Evolutionary conservation across 2,888 invertebrate species (phyloP).

Genomic region (Eupithecia subfuscata): DNA sequence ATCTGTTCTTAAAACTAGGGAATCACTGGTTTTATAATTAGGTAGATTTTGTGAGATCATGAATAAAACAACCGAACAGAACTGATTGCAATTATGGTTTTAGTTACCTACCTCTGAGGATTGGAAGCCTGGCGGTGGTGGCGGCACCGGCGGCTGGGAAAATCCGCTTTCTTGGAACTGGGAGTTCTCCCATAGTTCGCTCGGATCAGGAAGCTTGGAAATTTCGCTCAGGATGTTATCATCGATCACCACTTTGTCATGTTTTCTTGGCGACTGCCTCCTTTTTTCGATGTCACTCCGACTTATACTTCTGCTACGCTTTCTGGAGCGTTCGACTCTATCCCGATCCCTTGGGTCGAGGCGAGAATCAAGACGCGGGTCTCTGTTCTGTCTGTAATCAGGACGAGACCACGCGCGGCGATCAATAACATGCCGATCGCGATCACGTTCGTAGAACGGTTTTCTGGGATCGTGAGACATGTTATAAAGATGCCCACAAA

Average conservation of each 20-base stretch:
- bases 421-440: slow-evolving; percentile 52
- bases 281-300: slow-evolving; percentile 55
- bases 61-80: background rate
- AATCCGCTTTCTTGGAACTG: slow-evolving; percentile 66
- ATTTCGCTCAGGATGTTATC: slow-evolving; percentile 77
- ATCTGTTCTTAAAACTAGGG: background rate
- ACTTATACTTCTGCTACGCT: slow-evolving; percentile 64
- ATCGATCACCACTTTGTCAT: slow-evolving; percentile 70
- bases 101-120: slow-evolving; percentile 56
- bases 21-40: background rate
- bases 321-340: slow-evolving; percentile 50
- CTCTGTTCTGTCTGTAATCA: slow-evolving; percentile 15
- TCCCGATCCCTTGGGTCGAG: slow-evolving; percentile 33
- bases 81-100: background rate
- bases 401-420: slow-evolving; percentile 46
- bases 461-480: slow-evolving; percentile 65
- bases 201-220: slow-evolving; percentile 74
- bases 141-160: slow-evolving; percentile 51
- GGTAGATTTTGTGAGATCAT: background rate
- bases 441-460: slow-evolving; percentile 55
- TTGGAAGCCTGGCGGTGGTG: slow-evolving; percentile 46
- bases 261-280: slow-evolving; percentile 67
- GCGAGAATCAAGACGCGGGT: slow-evolving; percentile 14
- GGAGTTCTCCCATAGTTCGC: slow-evolving; percentile 70
- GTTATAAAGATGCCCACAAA: background rate